Conservation (phyloP, 2,113 vertebrate species). For the Poeciliopsis turrubarensis region DNA sequence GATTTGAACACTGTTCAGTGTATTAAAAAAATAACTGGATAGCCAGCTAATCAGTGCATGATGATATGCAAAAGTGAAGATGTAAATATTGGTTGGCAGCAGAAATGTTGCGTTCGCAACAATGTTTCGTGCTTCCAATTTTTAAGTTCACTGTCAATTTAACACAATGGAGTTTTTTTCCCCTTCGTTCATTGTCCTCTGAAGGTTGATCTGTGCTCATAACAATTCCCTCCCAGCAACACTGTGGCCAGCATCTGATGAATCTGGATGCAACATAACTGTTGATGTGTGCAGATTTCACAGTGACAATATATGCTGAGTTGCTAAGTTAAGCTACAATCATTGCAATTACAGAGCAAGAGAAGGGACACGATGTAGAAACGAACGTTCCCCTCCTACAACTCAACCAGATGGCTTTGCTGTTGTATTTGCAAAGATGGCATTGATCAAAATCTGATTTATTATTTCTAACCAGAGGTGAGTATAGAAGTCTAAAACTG, state of each 20-base stretch:
- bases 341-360: background rate
- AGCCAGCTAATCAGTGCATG: too few species aligned
- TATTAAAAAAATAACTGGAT: too few species aligned
- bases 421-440: background rate
- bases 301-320: conserved; percentile 3
- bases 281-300: background rate
- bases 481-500: too few species aligned
- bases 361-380: background rate
- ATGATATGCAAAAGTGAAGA: too few species aligned
- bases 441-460: background rate
- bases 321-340: background rate
- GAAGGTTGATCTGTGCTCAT: background rate
- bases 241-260: background rate
- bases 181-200: background rate
- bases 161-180: background rate
- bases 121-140: background rate
- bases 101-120: too few species aligned
- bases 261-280: background rate
- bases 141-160: background rate
- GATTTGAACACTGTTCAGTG: too few species aligned
- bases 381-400: background rate
- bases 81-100: too few species aligned
- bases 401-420: background rate
- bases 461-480: too few species aligned
- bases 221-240: background rate